Evolutionary conservation across 2,113 vertebrate genomes (phyloP).

Genomic region (Cichladusa arquata): DNA sequence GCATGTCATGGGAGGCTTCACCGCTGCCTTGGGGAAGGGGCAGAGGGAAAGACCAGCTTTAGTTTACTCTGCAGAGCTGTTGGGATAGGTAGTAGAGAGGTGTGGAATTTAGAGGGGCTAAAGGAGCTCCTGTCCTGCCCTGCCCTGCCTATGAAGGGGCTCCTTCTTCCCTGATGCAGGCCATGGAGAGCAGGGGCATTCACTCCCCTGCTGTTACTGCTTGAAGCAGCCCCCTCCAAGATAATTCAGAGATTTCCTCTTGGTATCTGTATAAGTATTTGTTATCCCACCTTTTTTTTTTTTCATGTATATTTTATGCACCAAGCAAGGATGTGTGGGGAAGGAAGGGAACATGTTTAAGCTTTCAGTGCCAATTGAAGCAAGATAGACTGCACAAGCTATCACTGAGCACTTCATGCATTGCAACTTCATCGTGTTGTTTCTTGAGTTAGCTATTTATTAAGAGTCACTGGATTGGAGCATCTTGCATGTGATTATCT

Average conservation of each 20-base stretch:
- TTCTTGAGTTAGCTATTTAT: neutral
- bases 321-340: neutral
- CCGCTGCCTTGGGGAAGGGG: accelerated
- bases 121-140: neutral
- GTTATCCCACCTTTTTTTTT: neutral
- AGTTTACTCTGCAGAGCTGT: neutral
- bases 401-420: neutral
- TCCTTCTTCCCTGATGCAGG: neutral
- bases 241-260: neutral
- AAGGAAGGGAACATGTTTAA: neutral
- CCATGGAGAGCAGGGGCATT: neutral
- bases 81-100: neutral
- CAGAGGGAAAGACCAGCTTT: neutral
- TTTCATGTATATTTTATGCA: neutral
- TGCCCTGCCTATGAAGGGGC: neutral
- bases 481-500: neutral
- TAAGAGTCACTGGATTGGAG: neutral
- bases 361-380: neutral
- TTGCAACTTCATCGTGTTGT: neutral
- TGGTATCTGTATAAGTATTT: neutral
- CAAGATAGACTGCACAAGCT: neutral
- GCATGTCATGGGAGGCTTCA: neutral
- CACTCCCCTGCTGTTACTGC: neutral
- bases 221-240: neutral
- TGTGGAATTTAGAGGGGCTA: neutral